Evolutionary conservation across 2,888 invertebrate species (phyloP).

Genomic region (Hedya salicella): DNA sequence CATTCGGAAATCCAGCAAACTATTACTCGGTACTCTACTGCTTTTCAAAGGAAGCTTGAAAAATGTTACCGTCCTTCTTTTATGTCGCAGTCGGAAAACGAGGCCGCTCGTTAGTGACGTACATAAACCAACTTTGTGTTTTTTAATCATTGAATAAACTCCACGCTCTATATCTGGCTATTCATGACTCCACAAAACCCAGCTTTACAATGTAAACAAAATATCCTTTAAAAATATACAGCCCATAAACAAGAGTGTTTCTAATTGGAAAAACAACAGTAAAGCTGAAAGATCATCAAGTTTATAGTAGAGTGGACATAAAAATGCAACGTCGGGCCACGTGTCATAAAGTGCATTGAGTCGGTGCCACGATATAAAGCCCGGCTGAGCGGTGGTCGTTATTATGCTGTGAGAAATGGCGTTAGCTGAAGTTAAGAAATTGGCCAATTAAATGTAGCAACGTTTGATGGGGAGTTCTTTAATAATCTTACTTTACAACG

Average conservation of each 20-base stretch:
- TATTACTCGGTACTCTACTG: background rate
- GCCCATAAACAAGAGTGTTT: constrained; percentile 49
- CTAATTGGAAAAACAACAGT: constrained; percentile 59
- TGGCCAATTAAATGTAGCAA: constrained; percentile 38
- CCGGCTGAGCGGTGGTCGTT: constrained; percentile 24
- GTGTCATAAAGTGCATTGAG: constrained; percentile 48
- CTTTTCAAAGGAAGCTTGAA: background rate
- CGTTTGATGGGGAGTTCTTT: constrained; percentile 36
- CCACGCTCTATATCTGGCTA: background rate
- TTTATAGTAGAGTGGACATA: constrained; percentile 55
- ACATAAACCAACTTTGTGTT: constrained; percentile 6
- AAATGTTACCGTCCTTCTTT: background rate
- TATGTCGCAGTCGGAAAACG: background rate
- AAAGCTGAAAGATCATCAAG: constrained; percentile 59
- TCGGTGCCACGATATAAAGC: constrained; percentile 40
- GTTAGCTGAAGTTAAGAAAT: constrained; percentile 37
- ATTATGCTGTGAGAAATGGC: constrained; percentile 38
- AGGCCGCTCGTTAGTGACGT: background rate
- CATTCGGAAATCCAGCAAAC: background rate
- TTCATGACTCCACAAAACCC: constrained; percentile 14
- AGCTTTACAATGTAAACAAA: constrained; percentile 35
- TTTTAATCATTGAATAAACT: constrained; percentile 15
- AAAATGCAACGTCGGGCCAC: constrained; percentile 49
- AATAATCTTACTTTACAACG: constrained; percentile 21
- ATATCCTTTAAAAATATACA: constrained; percentile 43